Conservation (phyloP, 2,797 vertebrate genomes). For the Peromyscus melanophrys region DNA sequence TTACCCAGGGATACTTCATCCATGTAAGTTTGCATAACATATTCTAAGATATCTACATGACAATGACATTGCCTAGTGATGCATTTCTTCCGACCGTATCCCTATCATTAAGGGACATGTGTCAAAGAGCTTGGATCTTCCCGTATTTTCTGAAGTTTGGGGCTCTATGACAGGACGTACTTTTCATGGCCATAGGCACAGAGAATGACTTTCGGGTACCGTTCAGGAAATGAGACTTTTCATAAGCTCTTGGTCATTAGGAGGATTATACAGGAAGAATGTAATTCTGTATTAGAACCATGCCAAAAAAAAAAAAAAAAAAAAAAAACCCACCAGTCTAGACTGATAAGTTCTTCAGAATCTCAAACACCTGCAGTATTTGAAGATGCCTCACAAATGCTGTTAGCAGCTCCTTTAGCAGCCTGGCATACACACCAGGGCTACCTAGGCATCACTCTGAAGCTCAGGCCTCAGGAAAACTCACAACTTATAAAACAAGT, state of each 20-base stretch:
- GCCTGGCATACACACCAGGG: not conserved
- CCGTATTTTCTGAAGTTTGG: conserved; percentile 42
- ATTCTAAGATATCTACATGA: not conserved
- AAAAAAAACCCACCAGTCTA: not conserved
- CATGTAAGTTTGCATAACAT: not conserved
- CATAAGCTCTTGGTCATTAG: conserved; percentile 1
- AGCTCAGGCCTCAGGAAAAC: not conserved
- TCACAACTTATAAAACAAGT: not conserved
- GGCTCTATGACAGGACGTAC: conserved; percentile 7
- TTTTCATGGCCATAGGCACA: conserved; percentile 5
- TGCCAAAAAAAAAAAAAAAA: no score
- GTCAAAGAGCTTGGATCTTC: not conserved
- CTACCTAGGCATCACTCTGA: not conserved
- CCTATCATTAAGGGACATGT: not conserved
- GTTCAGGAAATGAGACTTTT: conserved; percentile 36
- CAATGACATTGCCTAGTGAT: not conserved
- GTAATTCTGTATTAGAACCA: not conserved
- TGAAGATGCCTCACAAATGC: not conserved
- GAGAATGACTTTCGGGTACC: not conserved
- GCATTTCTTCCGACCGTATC: not conserved
- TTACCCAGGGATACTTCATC: not conserved
- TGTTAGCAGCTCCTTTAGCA: not conserved
- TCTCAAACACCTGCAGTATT: not conserved
- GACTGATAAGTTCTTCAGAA: not conserved
- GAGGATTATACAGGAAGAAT: not conserved